phyloP scores from a whole-genome alignment of 2,888 invertebrate species.

The Luperina testacea region DNA sequence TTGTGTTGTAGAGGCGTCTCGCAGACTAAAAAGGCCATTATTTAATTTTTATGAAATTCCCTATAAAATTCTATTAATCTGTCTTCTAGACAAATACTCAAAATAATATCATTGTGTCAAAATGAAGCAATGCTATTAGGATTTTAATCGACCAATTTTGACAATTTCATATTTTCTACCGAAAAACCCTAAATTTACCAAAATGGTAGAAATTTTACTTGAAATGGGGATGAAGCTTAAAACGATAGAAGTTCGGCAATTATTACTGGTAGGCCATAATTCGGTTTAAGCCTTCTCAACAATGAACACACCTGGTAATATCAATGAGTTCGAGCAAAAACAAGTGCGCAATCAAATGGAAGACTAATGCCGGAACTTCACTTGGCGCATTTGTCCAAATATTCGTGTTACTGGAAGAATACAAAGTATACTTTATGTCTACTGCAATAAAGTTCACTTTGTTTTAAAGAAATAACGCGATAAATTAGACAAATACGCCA shows the following conservation, averaged over 20 bases:
- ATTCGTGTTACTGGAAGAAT: not conserved
- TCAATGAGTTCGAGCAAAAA: slow-evolving; percentile 15
- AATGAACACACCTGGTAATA: slow-evolving; percentile 51
- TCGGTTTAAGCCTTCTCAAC: slow-evolving; percentile 8
- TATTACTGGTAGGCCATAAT: slow-evolving; percentile 1
- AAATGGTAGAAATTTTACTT: slow-evolving; percentile 14
- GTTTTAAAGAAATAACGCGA: not conserved
- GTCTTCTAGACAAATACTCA: not conserved
- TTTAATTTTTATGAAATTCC: not conserved
- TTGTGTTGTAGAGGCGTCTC: slow-evolving; percentile 30
- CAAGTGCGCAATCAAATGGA: slow-evolving; percentile 28
- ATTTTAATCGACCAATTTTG: not conserved
- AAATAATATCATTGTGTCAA: not conserved
- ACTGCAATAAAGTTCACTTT: not conserved
- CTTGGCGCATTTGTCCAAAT: not conserved
- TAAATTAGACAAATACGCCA: not conserved
- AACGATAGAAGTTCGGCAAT: not conserved
- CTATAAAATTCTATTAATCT: not conserved
- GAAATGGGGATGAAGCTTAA: not conserved
- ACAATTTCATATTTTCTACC: slow-evolving; percentile 22
- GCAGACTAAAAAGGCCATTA: slow-evolving; percentile 23
- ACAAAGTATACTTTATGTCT: not conserved
- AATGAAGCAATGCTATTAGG: not conserved
- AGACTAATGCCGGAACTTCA: slow-evolving; percentile 12
- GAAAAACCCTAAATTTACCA: not conserved